Evolutionary conservation across 2,113 vertebrate species (phyloP).

Genomic region (Cariama cristata): DNA sequence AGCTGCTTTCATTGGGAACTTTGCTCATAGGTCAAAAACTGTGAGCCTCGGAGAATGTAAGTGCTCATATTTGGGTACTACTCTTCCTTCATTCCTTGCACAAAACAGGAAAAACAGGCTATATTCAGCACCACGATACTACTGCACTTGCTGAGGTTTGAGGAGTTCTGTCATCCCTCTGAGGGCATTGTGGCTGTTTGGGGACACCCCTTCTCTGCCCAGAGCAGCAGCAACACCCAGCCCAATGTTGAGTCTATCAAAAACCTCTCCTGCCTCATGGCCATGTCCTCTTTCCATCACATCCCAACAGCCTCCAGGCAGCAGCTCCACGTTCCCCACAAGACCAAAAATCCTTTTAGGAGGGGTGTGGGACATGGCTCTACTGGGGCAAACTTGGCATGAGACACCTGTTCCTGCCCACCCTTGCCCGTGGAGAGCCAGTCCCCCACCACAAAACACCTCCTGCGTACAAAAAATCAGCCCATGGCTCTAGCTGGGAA

Average conservation of each 20-base stretch:
- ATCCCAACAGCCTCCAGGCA: neutral
- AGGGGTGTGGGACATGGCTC: neutral
- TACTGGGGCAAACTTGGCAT: rapidly evolving
- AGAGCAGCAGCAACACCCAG: neutral
- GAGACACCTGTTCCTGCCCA: neutral
- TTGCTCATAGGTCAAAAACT: neutral
- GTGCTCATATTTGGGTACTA: neutral
- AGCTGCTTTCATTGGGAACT: constrained; percentile 19
- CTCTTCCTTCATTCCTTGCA: constrained; percentile 20
- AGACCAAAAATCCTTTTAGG: neutral
- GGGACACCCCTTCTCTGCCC: neutral
- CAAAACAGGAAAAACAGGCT: constrained; percentile 9
- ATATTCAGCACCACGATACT: neutral
- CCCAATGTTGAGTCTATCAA: neutral
- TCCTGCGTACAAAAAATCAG: rapidly evolving
- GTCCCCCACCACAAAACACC: rapidly evolving
- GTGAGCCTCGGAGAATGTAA: neutral
- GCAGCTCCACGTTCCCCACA: neutral
- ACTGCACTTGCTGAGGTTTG: neutral
- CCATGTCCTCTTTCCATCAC: rapidly evolving
- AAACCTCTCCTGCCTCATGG: neutral
- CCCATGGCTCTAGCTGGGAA: rapidly evolving
- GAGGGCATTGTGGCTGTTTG: rapidly evolving
- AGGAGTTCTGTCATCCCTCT: neutral
- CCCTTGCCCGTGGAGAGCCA: rapidly evolving